Percentiles rank a stretch among this genome's conserved stretches.
These are phyloP conservation scores for Allolobophora icterica DNA, from an alignment of 2,888 invertebrate species.

Conservation along the genomic window DNA sequence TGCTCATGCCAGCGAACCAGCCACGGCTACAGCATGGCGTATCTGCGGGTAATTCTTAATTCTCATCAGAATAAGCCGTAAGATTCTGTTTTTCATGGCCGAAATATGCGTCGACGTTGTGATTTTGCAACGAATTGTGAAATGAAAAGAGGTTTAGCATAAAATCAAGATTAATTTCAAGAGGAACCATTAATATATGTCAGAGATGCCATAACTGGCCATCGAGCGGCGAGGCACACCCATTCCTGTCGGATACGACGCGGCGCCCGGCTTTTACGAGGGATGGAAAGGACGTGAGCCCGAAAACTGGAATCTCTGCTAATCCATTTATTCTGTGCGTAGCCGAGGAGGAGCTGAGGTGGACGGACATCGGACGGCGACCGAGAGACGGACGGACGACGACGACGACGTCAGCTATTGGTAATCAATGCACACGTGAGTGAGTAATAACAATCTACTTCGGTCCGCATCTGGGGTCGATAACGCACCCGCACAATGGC, in stretches of 20 bases:
- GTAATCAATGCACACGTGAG: slow-evolving; percentile 27
- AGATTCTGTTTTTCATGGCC: not conserved
- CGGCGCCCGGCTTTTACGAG: not conserved
- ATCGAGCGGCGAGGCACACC: not conserved
- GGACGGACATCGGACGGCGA: not conserved
- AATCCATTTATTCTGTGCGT: slow-evolving; percentile 27
- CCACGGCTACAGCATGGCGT: not conserved
- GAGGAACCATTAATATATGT: not conserved
- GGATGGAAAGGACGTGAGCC: not conserved
- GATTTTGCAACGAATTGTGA: slow-evolving; percentile 23
- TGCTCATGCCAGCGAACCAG: not conserved
- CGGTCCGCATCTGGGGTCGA: slow-evolving; percentile 21
- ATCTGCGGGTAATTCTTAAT: not conserved
- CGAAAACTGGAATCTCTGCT: not conserved
- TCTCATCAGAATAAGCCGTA: not conserved
- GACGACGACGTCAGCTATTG: slow-evolving; percentile 9
- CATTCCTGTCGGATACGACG: not conserved
- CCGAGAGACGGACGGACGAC: not conserved
- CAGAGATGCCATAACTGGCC: slow-evolving; percentile 18
- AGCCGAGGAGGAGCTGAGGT: not conserved
- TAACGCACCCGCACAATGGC: slow-evolving; percentile 24
- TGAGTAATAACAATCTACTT: slow-evolving; percentile 27
- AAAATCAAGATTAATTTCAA: slow-evolving; percentile 23
- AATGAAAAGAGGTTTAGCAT: slow-evolving; percentile 29
- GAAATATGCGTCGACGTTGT: not conserved